A percentile compares a stretch with the other conserved stretches of the same genome.
These are phyloP conservation scores for Hoplostethus atlanticus DNA, from an alignment of 2,797 vertebrate genomes.

Conservation along the genomic window DNA sequence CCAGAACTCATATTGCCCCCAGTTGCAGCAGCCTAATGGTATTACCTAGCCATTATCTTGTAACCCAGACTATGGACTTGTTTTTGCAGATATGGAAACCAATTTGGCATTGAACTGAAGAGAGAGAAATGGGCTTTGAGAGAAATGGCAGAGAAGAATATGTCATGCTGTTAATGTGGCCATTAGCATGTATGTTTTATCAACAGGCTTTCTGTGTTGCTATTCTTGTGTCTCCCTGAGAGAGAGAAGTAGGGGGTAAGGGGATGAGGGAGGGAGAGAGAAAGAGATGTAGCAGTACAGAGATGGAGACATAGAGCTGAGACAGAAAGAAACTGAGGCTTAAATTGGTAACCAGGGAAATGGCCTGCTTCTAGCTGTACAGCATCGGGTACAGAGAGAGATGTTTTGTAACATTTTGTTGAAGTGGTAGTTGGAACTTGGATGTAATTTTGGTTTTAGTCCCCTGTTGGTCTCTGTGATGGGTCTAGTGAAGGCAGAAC, in stretches of 20 bases:
- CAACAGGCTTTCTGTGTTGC: neutral
- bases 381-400: neutral
- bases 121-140: neutral
- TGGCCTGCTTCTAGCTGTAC: slow-evolving; percentile 17
- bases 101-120: neutral
- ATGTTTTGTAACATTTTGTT: neutral
- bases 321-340: neutral
- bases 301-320: neutral
- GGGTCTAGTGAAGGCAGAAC: no score
- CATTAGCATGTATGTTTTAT: neutral
- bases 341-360: neutral
- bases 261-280: neutral
- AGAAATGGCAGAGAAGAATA: neutral
- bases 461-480: neutral
- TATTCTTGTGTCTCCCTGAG: neutral
- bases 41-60: slow-evolving; percentile 37
- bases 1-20: neutral
- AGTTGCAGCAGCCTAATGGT: slow-evolving; percentile 31
- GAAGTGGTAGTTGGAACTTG: neutral
- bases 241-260: no score
- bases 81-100: slow-evolving; percentile 31
- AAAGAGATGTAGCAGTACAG: neutral
- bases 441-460: neutral
- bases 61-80: slow-evolving; percentile 16
- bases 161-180: neutral